phyloP scores from a whole-genome alignment of 2,113 vertebrate species.

The Capricornis sumatraensis region DNA sequence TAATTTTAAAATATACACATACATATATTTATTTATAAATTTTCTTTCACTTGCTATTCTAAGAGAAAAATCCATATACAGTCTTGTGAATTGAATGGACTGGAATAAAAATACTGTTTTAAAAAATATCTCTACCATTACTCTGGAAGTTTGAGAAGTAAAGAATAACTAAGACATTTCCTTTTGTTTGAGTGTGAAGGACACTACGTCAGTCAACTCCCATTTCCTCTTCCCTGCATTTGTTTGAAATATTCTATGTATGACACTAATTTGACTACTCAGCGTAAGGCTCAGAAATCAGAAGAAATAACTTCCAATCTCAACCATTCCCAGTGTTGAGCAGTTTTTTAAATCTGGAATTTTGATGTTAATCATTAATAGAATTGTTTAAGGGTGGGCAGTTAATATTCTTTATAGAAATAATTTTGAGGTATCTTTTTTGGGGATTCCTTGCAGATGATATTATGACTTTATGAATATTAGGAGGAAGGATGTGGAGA shows the following conservation, averaged over 20 bases:
- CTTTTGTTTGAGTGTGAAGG: slow-evolving; percentile 61
- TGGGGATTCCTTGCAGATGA: background rate
- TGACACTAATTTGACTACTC: slow-evolving; percentile 45
- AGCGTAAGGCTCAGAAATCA: background rate
- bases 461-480: background rate
- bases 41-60: background rate
- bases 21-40: background rate
- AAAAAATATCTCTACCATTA: slow-evolving; percentile 13
- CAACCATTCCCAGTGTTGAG: background rate
- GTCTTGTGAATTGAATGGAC: background rate
- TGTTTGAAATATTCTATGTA: slow-evolving; percentile 61
- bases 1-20: background rate
- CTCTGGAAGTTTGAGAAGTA: slow-evolving; percentile 33
- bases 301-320: background rate
- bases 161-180: slow-evolving; percentile 61
- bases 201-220: slow-evolving; percentile 68
- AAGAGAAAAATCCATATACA: background rate
- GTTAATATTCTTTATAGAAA: slow-evolving; percentile 25
- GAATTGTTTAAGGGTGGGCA: slow-evolving; percentile 59
- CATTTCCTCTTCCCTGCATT: slow-evolving; percentile 66
- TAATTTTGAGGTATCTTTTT: slow-evolving; percentile 32
- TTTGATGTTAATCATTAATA: slow-evolving; percentile 68
- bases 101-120: slow-evolving; percentile 28
- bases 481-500: background rate
- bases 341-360: background rate